Percentiles rank a stretch among this genome's conserved stretches.
Evolutionary conservation across 2,888 invertebrate genomes (phyloP).

Genomic region (Adineta ricciae): DNA sequence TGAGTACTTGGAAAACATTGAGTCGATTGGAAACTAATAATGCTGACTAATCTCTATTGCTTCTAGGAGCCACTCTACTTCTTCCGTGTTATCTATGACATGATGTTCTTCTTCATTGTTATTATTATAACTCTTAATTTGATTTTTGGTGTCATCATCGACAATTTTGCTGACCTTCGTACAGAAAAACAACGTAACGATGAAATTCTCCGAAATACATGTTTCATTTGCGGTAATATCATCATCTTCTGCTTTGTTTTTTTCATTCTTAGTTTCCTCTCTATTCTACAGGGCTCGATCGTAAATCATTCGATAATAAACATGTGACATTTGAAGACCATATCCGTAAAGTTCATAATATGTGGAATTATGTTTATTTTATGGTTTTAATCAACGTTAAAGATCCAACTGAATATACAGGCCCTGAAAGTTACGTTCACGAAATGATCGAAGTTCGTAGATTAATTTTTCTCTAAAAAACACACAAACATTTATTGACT

Average conservation of each 20-base stretch:
- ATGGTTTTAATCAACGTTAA: conserved; percentile 91
- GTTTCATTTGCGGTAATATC: conserved; percentile 78
- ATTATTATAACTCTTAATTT: conserved; percentile 98
- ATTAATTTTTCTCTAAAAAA: background rate
- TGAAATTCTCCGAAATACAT: conserved; percentile 89
- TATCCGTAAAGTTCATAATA: conserved; percentile 90
- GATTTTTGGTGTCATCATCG: conserved; percentile 99
- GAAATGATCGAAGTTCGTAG: conserved; percentile 54
- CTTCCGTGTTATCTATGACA: conserved; percentile 87
- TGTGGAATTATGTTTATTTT: conserved; percentile 99
- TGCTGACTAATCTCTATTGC: conserved; percentile 31
- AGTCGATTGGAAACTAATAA: too few species aligned
- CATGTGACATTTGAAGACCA: conserved; percentile 84
- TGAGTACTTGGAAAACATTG: too few species aligned
- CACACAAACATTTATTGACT: background rate
- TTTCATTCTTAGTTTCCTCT: background rate
- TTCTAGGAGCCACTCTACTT: conserved; percentile 78
- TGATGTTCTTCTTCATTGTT: conserved; percentile 97
- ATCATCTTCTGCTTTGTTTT: background rate
- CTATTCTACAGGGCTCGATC: conserved; percentile 43
- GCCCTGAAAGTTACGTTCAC: conserved; percentile 93
- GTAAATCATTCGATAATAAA: conserved; percentile 50
- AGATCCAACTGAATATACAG: conserved; percentile 57
- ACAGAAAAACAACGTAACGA: conserved; percentile 99
- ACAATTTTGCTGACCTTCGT: conserved; percentile 96